Evolutionary conservation across 1,140 invertebrate genomes (phyloP), one percentile per base, ranked within the genome.

Genomic region (Wiebesia pumilae): DNA sequence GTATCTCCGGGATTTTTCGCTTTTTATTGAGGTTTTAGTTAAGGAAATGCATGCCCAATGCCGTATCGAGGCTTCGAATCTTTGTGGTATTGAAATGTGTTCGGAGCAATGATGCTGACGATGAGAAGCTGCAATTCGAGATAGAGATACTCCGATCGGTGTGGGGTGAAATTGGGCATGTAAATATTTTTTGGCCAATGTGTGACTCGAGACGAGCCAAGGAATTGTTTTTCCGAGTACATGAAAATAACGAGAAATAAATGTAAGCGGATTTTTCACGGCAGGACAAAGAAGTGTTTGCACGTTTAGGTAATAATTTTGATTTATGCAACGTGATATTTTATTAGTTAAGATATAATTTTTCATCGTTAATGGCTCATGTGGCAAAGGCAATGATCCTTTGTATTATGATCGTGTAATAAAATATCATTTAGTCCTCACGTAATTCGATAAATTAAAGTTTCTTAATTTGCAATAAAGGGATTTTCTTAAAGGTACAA

Each of bases 11-110:
- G 33, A 35, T 73, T 73, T 73, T 40, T 73, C 35, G 69, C 69
- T 73, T 73, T 73, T 73, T 40, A 73, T 73, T 24, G 19, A 40
- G 69, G 35, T 40, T 73, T 69, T 73, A 40, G 69, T 40, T 40
- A 30, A 71, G 35, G 35, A 73, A 73, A 73, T 73, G 69, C 69
- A 73, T 40, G 69, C 69, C 69, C 0, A 40, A 51, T 30, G 73
- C 12, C n/a, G 51, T 77, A 77, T 77, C 75, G 4, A 12, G n/a
- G 10, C 75, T 77, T 33, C n/a, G 40, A 30, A 77, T 77, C 75
- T 77, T 30, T 51, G 27, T 47, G 16, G 43, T 77, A 47, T 77
- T 47, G 75, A 77, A 47, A 77, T 77, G 51, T 77, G 75, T 77
- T 47, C 43, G 24, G 43, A 16, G 40, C 40, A 27, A n/a, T 51